Conservation (phyloP, 1,140 invertebrate species). For the Probaryconus sp. region DNA sequence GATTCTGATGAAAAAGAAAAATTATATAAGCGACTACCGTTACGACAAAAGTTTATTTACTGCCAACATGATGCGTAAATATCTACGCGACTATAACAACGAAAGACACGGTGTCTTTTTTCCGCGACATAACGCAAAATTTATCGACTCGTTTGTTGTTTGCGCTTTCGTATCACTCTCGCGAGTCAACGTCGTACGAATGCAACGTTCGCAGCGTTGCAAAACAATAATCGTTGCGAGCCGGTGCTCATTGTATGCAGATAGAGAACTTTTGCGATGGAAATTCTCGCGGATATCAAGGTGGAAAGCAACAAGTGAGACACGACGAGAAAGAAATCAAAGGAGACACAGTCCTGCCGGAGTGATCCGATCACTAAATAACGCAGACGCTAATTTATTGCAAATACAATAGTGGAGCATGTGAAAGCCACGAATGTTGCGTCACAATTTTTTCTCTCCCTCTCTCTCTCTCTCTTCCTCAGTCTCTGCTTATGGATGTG, state of each 20-base stretch:
- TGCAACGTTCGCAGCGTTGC: conserved; percentile 7
- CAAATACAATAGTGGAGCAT: conserved; percentile 30
- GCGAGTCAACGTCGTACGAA: conserved; percentile 23
- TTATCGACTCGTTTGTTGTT: conserved; percentile 38
- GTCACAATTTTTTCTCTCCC: conserved; percentile 1
- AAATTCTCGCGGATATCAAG: conserved; percentile 23
- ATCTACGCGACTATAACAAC: conserved; percentile 3
- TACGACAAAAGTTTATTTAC: conserved; percentile 12
- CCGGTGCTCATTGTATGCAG: conserved; percentile 45
- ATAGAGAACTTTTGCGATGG: conserved; percentile 16
- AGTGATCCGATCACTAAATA: conserved; percentile 39
- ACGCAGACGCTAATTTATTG: conserved; percentile 34
- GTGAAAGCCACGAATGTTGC: conserved; percentile 19
- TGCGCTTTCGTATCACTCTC: conserved; percentile 30
- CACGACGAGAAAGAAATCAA: conserved; percentile 9
- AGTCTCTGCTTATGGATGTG: too few species aligned
- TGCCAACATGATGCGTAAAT: not conserved
- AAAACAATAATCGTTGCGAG: conserved; percentile 35
- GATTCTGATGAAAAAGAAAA: not conserved
- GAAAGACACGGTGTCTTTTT: conserved; percentile 16
- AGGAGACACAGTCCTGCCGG: conserved; percentile 28
- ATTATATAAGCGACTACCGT: conserved; percentile 9
- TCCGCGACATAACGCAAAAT: conserved; percentile 11
- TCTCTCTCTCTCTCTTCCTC: too few species aligned
- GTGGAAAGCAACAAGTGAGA: conserved; percentile 1